Base-by-base conservation (phyloP, 1,140 invertebrate genomes). In the Ips nitidus region DNA sequence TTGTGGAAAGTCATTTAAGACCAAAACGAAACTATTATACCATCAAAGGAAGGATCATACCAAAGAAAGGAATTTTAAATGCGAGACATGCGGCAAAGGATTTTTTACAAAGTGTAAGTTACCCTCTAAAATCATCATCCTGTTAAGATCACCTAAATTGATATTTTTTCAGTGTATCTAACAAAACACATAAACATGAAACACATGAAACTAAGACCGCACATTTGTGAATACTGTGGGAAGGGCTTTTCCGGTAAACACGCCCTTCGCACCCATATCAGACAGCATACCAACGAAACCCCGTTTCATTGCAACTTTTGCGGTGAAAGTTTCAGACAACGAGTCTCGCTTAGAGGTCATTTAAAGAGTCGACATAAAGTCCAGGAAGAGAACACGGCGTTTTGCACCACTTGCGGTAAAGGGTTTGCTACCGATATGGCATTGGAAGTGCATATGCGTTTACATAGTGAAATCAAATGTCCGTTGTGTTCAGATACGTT, bases 101-200 rank as follows among this genome's bases (percentile, higher is more conserved):
- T 77, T 77, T 63, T 77, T 74, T 60, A 63, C 70, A 36, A 69
- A 68, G 41, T 45, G 70, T 63, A 71, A 75, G 60, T 39, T 65
- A 37, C 53, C 1, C 37, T 22, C 37, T 50, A 8, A 50, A 22
- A 1, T 50, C 2, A 50, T 61, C 38, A 37, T 4, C 22, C 22
- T 8, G 1, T 56, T 56, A 37, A 50, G 7, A 50, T 7, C 22
- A 22, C 22, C 22, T 22, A 22, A 22, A 22, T 22, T 22, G 22
- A 22, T 36, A 7, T 38, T 40, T 7, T 55, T 70, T 52, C 43
- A 70, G 69, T 64, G 39, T 65, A 70, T 66, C 53, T 76, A 41
- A 75, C 70, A 42, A 73, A 69, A 36, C 76, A 77, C 47, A 74
- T 77, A 4, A 72, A 71, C 40, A 77, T 75, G 74, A 76, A 73